Conservation (phyloP, 2,888 invertebrate species). For the Lasioglossum marginatum region DNA sequence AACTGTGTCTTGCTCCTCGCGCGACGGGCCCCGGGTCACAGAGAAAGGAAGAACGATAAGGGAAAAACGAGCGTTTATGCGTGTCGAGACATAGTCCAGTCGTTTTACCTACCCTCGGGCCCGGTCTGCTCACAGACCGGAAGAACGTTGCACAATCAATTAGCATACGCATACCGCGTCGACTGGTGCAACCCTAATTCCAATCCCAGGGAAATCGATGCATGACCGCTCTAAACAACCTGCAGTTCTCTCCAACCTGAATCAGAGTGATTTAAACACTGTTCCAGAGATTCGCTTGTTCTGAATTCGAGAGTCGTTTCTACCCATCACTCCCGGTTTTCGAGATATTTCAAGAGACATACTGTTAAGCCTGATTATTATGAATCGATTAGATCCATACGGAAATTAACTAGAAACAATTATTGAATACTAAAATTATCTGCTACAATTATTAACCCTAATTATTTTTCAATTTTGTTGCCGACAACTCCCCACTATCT, state of each 20-base stretch:
- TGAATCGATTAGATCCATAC: too few relatives aligned
- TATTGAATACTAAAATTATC: too few relatives aligned
- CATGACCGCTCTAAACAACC: conserved; percentile 12
- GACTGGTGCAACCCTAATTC: conserved; percentile 61
- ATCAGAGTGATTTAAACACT: neutral
- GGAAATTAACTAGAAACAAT: too few relatives aligned
- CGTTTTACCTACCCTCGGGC: conserved; percentile 52
- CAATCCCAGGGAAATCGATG: conserved; percentile 58
- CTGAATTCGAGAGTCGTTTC: too few relatives aligned
- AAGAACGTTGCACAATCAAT: conserved; percentile 68
- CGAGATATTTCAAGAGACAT: too few relatives aligned
- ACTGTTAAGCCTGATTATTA: too few relatives aligned
- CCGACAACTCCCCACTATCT: too few relatives aligned
- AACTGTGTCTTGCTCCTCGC: conserved; percentile 59
- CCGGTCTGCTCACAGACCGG: conserved; percentile 54
- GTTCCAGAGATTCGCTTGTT: too few relatives aligned
- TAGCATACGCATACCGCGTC: conserved; percentile 61
- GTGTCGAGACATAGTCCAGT: neutral
- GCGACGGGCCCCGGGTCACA: conserved; percentile 10
- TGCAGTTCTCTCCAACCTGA: conserved; percentile 13
- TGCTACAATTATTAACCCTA: too few relatives aligned
- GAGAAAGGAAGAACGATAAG: conserved; percentile 38
- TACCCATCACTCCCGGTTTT: too few relatives aligned
- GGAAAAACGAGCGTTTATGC: neutral
- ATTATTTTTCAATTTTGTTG: too few relatives aligned